Conservation (phyloP, 1,140 invertebrate genomes). For the Chionoecetes opilio region DNA sequence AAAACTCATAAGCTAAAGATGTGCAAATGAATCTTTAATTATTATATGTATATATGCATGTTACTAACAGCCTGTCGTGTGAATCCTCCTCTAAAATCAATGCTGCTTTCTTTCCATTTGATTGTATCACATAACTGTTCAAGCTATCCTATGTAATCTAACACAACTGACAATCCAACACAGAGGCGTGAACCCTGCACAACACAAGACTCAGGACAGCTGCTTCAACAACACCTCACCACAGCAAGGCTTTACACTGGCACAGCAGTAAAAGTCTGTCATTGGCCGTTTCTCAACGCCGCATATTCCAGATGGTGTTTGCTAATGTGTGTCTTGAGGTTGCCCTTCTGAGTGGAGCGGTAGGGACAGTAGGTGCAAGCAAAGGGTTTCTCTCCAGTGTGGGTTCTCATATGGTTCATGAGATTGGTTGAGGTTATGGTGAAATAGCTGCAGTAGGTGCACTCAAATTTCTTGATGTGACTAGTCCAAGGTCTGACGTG, state of each 20-base stretch:
- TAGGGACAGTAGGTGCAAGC: constrained; percentile 63
- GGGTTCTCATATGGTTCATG: constrained; percentile 62
- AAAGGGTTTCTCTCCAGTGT: constrained; percentile 64
- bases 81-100: neutral
- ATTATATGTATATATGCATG: neutral
- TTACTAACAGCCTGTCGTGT: neutral
- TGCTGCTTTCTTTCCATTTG: neutral
- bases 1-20: neutral
- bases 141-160: neutral
- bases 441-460: constrained; percentile 69
- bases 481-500: constrained; percentile 54
- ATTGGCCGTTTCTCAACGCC: neutral
- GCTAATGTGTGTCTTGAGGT: constrained; percentile 65
- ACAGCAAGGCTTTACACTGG: neutral
- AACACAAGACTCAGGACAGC: neutral
- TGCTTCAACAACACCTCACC: neutral
- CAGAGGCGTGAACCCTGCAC: neutral
- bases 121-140: neutral
- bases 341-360: constrained; percentile 63
- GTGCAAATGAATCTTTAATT: neutral
- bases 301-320: constrained; percentile 48
- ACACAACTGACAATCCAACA: neutral
- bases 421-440: constrained; percentile 65
- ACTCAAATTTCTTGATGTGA: constrained; percentile 67
- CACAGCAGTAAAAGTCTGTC: neutral